Base-by-base conservation (phyloP, 2,797 vertebrate genomes). In the Pterois miles region DNA sequence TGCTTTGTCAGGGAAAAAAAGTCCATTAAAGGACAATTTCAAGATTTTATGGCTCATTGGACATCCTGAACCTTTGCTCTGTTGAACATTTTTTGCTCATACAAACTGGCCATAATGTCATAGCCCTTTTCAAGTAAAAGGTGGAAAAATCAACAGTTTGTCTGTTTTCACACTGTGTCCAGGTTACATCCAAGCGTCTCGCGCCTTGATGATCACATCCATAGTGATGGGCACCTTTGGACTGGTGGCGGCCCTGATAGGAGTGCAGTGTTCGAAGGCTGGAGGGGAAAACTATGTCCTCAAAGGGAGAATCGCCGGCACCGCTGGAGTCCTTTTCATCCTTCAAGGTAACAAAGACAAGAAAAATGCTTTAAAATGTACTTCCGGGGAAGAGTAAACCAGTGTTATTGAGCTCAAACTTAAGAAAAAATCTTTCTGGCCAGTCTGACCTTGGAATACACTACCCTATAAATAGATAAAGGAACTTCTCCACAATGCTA, bases 141-240 rank as follows among this genome's bases (percentile, higher is more conserved):
- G 52, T 0, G 46, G 3, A 6, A 36, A 66, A n/a, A 18, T 25
- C 3, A 3, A 25, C 23, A 2, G 13, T 7, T 13, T 52, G 23
- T 58, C 20, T 8, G 16, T 69, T 57, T 71, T 8, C 27, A 9
- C 18, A 8, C 13, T 46, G 20, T 40, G 36, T 70, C 9, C 86
- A 98, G 97, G 96, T 64, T 97, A 97, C 50, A 78, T 98, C 78
- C 97, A 98, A 84, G 97, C 96, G 1, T 97, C 96, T 36, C 95
- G 97, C 0, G 97, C 97, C 18, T 86, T 98, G 76, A 96, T 98
- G 96, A 96, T 98, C 66, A 83, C 89, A 0, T 81, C 96, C 0
- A 74, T 98, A 52, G 84, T 94, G 57, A 58, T 96, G 36, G 97
- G 97, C 18, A 84, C 93, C 54, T 93, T 97, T 29, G 96, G 94